phyloP scores from a whole-genome alignment of 2,797 vertebrate genomes.

The Phrynocephalus vlangalii region DNA sequence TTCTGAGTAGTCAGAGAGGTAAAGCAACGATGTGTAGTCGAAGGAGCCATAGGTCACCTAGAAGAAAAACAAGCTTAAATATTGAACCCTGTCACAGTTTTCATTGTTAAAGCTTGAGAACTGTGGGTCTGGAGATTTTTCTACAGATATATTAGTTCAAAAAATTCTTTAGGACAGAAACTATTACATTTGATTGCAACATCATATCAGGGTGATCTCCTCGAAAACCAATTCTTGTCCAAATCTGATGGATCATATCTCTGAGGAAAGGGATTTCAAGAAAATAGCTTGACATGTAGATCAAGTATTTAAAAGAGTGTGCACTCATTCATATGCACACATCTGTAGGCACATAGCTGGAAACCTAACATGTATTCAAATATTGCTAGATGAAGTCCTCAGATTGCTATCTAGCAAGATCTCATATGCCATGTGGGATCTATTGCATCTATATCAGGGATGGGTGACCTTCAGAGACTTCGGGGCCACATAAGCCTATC shows the following conservation, averaged over 20 bases:
- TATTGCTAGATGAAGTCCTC: neutral
- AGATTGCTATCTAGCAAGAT: neutral
- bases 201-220: neutral
- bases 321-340: neutral
- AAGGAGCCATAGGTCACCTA: slow-evolving; percentile 96
- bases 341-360: neutral
- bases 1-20: slow-evolving; percentile 90
- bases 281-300: neutral
- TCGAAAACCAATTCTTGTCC: neutral
- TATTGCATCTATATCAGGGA: too few species aligned
- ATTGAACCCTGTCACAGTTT: neutral
- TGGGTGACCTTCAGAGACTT: too few species aligned
- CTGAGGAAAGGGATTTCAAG: neutral
- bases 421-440: neutral
- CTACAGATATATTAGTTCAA: neutral
- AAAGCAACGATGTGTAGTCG: slow-evolving; percentile 95
- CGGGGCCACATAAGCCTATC: too few species aligned
- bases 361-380: neutral
- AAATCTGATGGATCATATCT: neutral
- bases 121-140: neutral
- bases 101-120: neutral
- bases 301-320: neutral
- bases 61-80: neutral
- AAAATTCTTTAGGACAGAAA: neutral
- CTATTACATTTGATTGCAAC: neutral